phyloP scores from a whole-genome alignment of 2,113 vertebrate species.

The Anthoscopus minutus region DNA sequence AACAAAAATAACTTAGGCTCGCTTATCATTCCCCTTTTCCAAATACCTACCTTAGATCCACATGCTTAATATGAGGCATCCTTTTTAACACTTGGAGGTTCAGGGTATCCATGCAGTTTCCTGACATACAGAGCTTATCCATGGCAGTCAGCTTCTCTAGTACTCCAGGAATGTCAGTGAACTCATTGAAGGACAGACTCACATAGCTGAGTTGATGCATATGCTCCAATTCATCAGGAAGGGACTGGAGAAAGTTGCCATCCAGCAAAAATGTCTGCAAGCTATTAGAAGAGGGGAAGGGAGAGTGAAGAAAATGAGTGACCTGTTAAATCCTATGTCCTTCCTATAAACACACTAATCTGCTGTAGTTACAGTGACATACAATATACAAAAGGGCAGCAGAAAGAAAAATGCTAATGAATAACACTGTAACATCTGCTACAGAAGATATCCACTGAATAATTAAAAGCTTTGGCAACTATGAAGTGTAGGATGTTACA shows the following conservation, averaged over 20 bases:
- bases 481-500: not conserved
- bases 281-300: constrained; percentile 60
- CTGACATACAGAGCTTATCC: constrained; percentile 96
- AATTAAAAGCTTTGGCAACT: not conserved
- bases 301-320: constrained; percentile 10
- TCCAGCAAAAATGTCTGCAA: constrained; percentile 95
- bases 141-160: constrained; percentile 85
- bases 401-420: not conserved
- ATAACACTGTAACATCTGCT: not conserved
- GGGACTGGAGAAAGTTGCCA: constrained; percentile 87
- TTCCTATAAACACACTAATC: not conserved
- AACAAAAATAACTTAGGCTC: not conserved
- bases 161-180: constrained; percentile 84
- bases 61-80: constrained; percentile 88
- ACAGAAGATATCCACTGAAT: not conserved
- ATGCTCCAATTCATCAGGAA: constrained; percentile 86
- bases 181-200: constrained; percentile 95
- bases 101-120: constrained; percentile 84
- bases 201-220: constrained; percentile 87
- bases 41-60: constrained; percentile 84
- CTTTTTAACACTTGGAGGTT: constrained; percentile 78
- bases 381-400: not conserved
- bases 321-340: not conserved
- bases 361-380: not conserved
- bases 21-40: not conserved